Evolutionary conservation across 2,888 invertebrate genomes (phyloP).

Genomic region (Synergus gifuensis): DNA sequence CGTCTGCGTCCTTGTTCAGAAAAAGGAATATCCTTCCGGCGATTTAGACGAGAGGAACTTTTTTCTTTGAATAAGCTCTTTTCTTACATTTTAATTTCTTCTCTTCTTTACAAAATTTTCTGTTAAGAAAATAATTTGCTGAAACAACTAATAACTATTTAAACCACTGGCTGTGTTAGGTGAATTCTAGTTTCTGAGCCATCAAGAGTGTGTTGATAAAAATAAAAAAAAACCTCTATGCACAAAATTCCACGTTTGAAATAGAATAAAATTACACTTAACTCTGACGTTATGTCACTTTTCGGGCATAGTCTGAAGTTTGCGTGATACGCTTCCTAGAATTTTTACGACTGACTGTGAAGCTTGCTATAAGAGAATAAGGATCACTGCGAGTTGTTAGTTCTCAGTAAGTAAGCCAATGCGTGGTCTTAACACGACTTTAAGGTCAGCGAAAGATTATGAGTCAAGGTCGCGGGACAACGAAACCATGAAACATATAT

Average conservation of each 20-base stretch:
- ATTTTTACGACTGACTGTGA: too few species aligned
- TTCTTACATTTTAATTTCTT: background rate
- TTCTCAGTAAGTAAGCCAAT: constrained; percentile 38
- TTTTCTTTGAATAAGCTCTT: background rate
- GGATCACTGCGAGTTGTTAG: background rate
- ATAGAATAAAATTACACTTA: too few species aligned
- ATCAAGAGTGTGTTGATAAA: too few species aligned
- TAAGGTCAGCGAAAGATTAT: constrained; percentile 55
- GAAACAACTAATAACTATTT: background rate
- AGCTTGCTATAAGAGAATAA: constrained; percentile 3
- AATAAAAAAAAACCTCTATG: too few species aligned
- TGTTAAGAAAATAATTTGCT: background rate
- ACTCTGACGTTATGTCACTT: too few species aligned
- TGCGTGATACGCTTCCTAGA: too few species aligned
- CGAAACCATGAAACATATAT: constrained; percentile 38
- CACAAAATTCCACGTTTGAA: too few species aligned
- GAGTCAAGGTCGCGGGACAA: constrained; percentile 52
- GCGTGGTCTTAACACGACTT: constrained; percentile 45
- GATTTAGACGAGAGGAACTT: background rate
- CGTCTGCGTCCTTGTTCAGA: constrained; percentile 15
- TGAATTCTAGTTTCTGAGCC: too few species aligned
- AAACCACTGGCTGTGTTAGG: too few species aligned
- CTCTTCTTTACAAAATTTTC: background rate
- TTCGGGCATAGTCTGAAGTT: too few species aligned
- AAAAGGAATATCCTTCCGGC: background rate